Percentiles rank a stretch among this genome's conserved stretches.
Evolutionary conservation across 2,888 invertebrate species (phyloP).

Genomic region (Rhorus exstirpatorius): DNA sequence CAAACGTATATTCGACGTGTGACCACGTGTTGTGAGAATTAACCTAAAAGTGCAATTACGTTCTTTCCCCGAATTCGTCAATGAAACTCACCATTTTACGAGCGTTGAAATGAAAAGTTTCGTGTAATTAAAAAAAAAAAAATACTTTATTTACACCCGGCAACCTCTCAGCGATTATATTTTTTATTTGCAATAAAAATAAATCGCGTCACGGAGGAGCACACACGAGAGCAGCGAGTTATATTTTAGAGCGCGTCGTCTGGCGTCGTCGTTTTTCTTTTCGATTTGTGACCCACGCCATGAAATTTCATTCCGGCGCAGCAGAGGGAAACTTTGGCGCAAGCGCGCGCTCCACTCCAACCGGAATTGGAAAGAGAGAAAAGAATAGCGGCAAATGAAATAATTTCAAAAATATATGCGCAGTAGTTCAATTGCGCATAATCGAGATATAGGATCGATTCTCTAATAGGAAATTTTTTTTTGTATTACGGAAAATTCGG

Average conservation of each 20-base stretch:
- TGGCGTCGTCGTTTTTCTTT: constrained; percentile 41
- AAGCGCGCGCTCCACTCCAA: too few relatives aligned
- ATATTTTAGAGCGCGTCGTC: constrained; percentile 42
- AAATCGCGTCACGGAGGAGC: constrained; percentile 87
- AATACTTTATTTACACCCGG: constrained; percentile 26
- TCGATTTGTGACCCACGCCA: background rate
- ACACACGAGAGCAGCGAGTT: constrained; percentile 60
- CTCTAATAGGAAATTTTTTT: too few relatives aligned
- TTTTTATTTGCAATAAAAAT: constrained; percentile 72
- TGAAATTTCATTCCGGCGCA: too few relatives aligned
- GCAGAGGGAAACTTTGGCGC: too few relatives aligned
- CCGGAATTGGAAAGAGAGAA: too few relatives aligned
- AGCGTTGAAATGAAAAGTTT: constrained; percentile 15
- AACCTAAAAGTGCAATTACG: constrained; percentile 58
- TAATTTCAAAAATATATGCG: too few relatives aligned
- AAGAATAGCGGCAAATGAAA: too few relatives aligned
- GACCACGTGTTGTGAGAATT: constrained; percentile 68
- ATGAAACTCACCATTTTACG: constrained; percentile 80
- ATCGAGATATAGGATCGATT: background rate
- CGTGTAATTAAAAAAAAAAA: constrained; percentile 44
- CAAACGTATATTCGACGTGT: background rate
- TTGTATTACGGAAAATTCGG: too few relatives aligned
- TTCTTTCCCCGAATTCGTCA: background rate
- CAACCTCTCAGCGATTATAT: constrained; percentile 86
- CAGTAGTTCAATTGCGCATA: too few relatives aligned